Evolutionary conservation across 2,888 invertebrate genomes (phyloP), one percentile per base, ranked within the genome.

Genomic region (Pristionchus mayeri): DNA sequence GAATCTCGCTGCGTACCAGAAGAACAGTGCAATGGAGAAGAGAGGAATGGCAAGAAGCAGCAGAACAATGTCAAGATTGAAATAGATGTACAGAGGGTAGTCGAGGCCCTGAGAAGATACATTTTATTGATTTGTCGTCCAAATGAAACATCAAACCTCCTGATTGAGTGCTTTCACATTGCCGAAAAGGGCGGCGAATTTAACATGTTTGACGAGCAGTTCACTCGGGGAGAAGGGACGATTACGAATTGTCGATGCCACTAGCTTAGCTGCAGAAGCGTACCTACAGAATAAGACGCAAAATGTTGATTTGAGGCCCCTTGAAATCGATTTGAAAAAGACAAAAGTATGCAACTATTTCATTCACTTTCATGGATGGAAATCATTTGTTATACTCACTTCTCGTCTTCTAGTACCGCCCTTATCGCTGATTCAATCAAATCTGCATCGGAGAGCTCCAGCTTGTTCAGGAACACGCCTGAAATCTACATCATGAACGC

Each of bases 1-100:
- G 9, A 0, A 34, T 24, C 30, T 44, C 16, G 24, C 16, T 48
- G 24, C 24, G 37, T 16, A 27, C 27, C 27, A 50, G 16, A 11
- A 27, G 50, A 78, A 2, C 0, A 78, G 3, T 9, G 34, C 7
- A 50, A 50, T 40, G 3, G 30, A 30, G 2, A n/a, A 30, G 1
- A 48, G 24, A 9, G 40, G 76, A 78, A 52, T 78, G 0, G 21
- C 7, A 2, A 78, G 21, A 18, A n/a, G 0, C 0, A 78, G 6
- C 3, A 50, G 30, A 9, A 78, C 3, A 0, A 78, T 78, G 50
- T 78, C 76, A 1, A 78, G 21, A 27, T 78, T 78, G 50, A 48
- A 78, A 30, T 78, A 78, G 76, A 78, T 78, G 50, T 50, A 78
- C 50, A 78, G 21, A 0, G 76, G 76, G 21, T 50, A 52, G 76